A percentile compares a stretch with the other conserved stretches of the same genome.
phyloP scores from a whole-genome alignment of 2,797 vertebrate genomes.

The Sebastolobus altivelis region DNA sequence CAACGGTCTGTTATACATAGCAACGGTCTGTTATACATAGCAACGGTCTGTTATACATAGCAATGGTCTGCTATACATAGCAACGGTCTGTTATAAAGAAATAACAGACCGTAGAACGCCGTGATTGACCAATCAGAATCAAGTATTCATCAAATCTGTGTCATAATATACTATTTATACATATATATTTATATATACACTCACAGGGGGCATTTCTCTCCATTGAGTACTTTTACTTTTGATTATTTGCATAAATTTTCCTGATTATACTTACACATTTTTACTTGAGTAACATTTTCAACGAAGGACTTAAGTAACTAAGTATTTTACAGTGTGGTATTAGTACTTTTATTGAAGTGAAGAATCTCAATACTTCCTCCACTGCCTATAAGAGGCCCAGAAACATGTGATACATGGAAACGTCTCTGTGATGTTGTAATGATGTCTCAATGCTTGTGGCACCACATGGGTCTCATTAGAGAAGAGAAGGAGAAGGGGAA shows the following conservation, averaged over 20 bases:
- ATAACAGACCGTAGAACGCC: rapidly evolving
- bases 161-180: no score
- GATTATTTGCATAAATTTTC: no score
- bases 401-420: conserved; percentile 13
- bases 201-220: background rate
- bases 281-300: background rate
- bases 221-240: background rate
- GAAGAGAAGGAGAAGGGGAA: conserved; percentile 6
- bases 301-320: background rate
- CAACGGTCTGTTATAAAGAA: no score
- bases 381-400: background rate
- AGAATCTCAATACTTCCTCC: background rate
- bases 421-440: conserved; percentile 12
- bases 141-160: no score
- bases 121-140: no score
- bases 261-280: no score
- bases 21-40: no score
- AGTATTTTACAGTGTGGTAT: background rate
- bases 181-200: background rate
- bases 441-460: conserved; percentile 49
- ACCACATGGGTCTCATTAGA: conserved; percentile 76
- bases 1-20: no score
- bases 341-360: background rate
- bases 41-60: no score
- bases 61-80: no score